Evolutionary conservation across 2,888 invertebrate genomes (phyloP).

Genomic region (Hemistola chrysoprasaria): DNA sequence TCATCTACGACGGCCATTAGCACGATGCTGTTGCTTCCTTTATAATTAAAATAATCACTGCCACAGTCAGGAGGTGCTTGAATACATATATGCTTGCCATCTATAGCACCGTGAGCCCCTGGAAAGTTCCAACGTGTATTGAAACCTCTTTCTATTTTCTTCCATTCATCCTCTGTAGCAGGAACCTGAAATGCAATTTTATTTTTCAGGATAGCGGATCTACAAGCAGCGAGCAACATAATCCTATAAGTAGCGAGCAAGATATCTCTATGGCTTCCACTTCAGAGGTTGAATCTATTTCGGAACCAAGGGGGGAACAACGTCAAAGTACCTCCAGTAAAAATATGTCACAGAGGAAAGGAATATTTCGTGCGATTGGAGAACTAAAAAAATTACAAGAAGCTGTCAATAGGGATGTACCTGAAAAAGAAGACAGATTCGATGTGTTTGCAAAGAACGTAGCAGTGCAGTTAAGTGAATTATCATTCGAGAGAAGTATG

Average conservation of each 20-base stretch:
- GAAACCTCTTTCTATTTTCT: slow-evolving; percentile 8
- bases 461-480: slow-evolving; percentile 23
- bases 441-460: slow-evolving; percentile 23
- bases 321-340: slow-evolving; percentile 16
- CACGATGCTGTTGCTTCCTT: slow-evolving; percentile 20
- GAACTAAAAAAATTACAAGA: slow-evolving; percentile 24
- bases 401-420: slow-evolving; percentile 24
- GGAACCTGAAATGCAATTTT: slow-evolving; percentile 14
- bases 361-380: slow-evolving; percentile 21
- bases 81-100: slow-evolving; percentile 20
- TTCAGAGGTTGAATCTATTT: slow-evolving; percentile 20
- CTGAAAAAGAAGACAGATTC: slow-evolving; percentile 25
- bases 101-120: slow-evolving; percentile 13
- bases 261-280: slow-evolving; percentile 18
- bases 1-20: slow-evolving; percentile 17
- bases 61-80: slow-evolving; percentile 21
- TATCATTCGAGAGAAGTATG: slow-evolving; percentile 21
- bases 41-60: slow-evolving; percentile 18
- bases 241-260: slow-evolving; percentile 19
- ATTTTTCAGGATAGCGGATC: slow-evolving; percentile 14
- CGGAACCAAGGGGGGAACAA: slow-evolving; percentile 20
- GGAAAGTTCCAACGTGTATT: slow-evolving; percentile 13
- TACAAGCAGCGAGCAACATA: slow-evolving; percentile 20
- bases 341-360: slow-evolving; percentile 22
- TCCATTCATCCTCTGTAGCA: slow-evolving; percentile 11